A percentile compares a stretch with the other conserved stretches of the same genome.
Evolutionary conservation across 2,888 invertebrate species (phyloP).

Genomic region (Adelphocoris suturalis): DNA sequence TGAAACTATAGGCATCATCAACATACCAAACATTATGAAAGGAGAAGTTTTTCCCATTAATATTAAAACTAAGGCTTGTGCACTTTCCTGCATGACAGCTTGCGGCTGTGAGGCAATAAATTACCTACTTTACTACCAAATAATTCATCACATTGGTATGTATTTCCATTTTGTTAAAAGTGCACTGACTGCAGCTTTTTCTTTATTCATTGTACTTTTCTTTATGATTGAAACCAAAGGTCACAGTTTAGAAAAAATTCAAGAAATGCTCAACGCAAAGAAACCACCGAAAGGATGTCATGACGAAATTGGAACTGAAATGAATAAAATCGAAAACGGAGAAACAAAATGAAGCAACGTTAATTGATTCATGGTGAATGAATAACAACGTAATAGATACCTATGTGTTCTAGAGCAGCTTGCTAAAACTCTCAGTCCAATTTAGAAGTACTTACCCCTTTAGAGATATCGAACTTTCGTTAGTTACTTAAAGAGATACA

Average conservation of each 20-base stretch:
- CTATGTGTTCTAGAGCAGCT: no score
- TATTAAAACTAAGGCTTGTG: constrained; percentile 83
- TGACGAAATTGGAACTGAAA: constrained; percentile 8
- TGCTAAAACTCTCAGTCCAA: no score
- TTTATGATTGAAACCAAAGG: constrained; percentile 85
- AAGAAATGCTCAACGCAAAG: constrained; percentile 78
- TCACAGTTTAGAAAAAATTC: constrained; percentile 85
- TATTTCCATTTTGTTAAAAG: constrained; percentile 84
- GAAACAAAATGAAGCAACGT: neutral
- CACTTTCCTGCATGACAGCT: constrained; percentile 81
- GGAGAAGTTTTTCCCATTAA: constrained; percentile 84
- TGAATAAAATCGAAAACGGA: constrained; percentile 10
- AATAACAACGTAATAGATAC: neutral
- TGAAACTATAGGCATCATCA: constrained; percentile 83
- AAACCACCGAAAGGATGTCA: constrained; percentile 64
- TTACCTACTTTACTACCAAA: constrained; percentile 82
- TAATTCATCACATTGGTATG: constrained; percentile 82
- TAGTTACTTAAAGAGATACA: no score
- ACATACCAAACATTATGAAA: constrained; percentile 83
- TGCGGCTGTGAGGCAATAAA: constrained; percentile 82
- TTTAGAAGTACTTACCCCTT: no score
- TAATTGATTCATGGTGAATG: neutral
- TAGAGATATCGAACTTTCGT: no score
- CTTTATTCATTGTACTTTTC: constrained; percentile 81
- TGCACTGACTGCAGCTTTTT: constrained; percentile 81